Evolutionary conservation across 2,888 invertebrate genomes (phyloP).

Genomic region (Agonopterix alstromeriana): DNA sequence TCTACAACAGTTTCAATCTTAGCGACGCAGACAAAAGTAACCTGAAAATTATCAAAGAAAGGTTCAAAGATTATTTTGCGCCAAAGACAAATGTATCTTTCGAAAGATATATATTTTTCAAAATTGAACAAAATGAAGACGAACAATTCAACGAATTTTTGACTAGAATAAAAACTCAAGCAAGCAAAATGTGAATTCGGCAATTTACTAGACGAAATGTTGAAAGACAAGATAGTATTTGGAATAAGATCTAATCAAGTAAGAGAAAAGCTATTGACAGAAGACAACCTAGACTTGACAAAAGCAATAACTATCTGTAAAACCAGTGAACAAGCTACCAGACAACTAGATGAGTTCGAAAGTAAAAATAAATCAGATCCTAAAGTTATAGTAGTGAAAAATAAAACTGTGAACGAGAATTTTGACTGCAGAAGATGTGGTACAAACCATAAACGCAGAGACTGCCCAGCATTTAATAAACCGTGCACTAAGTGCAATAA

Average conservation of each 20-base stretch:
- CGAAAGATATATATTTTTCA: conserved; percentile 14
- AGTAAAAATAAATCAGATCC: conserved; percentile 5
- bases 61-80: no score
- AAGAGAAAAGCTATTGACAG: no score
- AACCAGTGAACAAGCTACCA: conserved; percentile 10
- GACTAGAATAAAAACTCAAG: conserved; percentile 12
- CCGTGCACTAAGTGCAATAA: conserved; percentile 5
- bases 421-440: conserved; percentile 5
- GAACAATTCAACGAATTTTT: conserved; percentile 13
- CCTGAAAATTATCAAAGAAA: no score
- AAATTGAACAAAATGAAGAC: conserved; percentile 11
- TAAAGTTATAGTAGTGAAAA: background rate
- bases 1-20: no score
- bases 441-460: conserved; percentile 5
- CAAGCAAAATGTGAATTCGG: conserved; percentile 14
- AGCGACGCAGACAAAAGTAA: no score
- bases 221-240: conserved; percentile 1
- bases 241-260: no score
- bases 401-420: conserved; percentile 1
- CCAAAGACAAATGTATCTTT: no score
- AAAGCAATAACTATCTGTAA: conserved; percentile 11
- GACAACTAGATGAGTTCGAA: conserved; percentile 5
- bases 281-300: conserved; percentile 8
- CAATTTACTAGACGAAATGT: conserved; percentile 14
- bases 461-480: conserved; percentile 6